Base-by-base conservation (phyloP, 2,888 invertebrate species). In the Patella pellucida region DNA sequence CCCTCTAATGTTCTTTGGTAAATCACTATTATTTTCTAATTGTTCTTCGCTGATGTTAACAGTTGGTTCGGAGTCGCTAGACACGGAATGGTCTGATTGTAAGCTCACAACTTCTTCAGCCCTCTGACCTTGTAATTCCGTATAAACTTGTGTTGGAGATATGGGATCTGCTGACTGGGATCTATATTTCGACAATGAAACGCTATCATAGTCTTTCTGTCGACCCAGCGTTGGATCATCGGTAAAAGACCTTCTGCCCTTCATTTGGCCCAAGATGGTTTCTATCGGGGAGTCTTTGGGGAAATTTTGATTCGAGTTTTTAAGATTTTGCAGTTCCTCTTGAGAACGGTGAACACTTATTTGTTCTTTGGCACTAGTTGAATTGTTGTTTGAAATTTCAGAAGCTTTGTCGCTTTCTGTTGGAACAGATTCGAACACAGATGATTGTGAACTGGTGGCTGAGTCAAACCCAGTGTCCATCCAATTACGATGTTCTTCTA, bases 401-500 rank as follows among this genome's bases (percentile, higher is more conserved):
- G 62, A 62, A 23, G 23, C 23, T 23, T 62, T 62, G 23, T 62
- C 62, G 23, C 62, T 62, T 23, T 62, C 62, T n/a, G 62, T 62
- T 62, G 19, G 19, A 23, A 62, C 15, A 11, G 62, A 62, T 11
- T n/a, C 9, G 2, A 23, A 23, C 12, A 23, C 62, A 23, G 19
- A 23, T 62, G 62, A 62, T 62, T 62, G 19, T n/a, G 62, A 62
- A 62, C 62, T 62, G 14, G 19, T 62, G 23, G 62, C 62, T 1
- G 62, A 62, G 23, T 4, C 14, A 23, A 62, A 62, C 14, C 23
- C 62, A 19, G 62, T 62, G 3, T 62, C 62, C 62, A 62, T 62
- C 62, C 62, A 62, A 23, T 62, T 11, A 23, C 23, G 62, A 4
- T 62, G 62, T 23, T 77, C 74, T 50, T 74, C 72, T 52, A 52